Conservation (phyloP, 30 jellyfish, hydroid and myxozoan species). For the Hydractinia symbiolongicarpus region DNA sequence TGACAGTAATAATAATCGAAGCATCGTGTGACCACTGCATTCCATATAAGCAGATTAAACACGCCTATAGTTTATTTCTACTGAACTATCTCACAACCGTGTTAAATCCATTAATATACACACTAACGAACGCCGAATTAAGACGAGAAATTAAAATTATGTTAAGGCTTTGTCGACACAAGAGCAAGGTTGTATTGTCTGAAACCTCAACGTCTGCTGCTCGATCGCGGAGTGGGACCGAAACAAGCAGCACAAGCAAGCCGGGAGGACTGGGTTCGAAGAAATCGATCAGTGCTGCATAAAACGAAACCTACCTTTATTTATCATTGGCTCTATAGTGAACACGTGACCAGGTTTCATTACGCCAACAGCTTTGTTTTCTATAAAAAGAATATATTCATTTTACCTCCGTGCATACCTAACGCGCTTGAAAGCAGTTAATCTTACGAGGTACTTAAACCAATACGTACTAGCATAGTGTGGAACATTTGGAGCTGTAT, state of each 20-base stretch:
- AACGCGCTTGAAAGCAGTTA: not conserved
- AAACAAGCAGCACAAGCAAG: no score
- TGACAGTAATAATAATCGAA: conserved; percentile 36
- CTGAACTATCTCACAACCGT: conserved; percentile 46
- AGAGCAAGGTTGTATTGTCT: no score
- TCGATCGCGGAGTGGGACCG: no score
- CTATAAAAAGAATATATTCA: conserved; percentile 29
- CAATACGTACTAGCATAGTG: conserved; percentile 86
- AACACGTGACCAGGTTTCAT: conserved; percentile 99
- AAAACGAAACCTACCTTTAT: conserved; percentile 55
- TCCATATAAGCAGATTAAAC: conserved; percentile 33
- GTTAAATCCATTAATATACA: conserved; percentile 51
- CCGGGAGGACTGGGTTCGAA: no score
- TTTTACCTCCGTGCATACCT: not conserved
- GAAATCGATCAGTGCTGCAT: not conserved
- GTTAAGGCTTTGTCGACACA: no score
- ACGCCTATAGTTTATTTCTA: conserved; percentile 50
- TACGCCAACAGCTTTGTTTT: conserved; percentile 90
- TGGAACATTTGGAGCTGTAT: conserved; percentile 92
- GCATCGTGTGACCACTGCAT: conserved; percentile 31
- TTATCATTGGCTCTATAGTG: conserved; percentile 99
- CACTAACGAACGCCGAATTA: conserved; percentile 37
- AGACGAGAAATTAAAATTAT: not conserved
- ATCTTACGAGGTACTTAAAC: not conserved
- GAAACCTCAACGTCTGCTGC: no score